Base-by-base conservation (phyloP, 1,140 invertebrate genomes). In the Heterodera schachtii region DNA sequence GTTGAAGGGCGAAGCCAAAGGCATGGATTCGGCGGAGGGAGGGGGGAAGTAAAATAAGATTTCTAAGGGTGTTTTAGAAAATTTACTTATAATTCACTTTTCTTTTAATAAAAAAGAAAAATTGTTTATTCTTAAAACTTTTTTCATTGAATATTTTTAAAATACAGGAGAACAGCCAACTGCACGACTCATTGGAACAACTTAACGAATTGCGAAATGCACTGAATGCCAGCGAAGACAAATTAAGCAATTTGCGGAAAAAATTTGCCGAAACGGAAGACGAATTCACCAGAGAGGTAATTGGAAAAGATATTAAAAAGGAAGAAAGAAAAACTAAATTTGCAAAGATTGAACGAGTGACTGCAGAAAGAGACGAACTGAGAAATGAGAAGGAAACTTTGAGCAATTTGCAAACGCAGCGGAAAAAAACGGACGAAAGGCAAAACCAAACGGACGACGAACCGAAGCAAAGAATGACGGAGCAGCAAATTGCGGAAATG, bases 181-280 rank as follows among this genome's bases (percentile, higher is more conserved):
- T 78, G 46, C 8, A 44, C 44, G 13, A 11, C 2, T 57, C 64
- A 19, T 21, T 81, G 49, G 3, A 9, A 44, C 44, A 73, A 4
- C 43, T 70, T 9, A 43, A 82, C 11, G 44, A 13, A 21, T 7
- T 81, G 64, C 46, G 70, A 11, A 21, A 82, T 31, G 60, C 73
- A 13, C 47, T 82, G 41, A 73, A 83, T 44, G 19, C 0, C 46
- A 82, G 79, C 57, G 52, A 82, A 2, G 69, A 57, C 4, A 60
- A 82, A 31, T 4, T 82, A 5, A 21, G 13, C 41, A 69, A 60
- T 21, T 69, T 82, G 5, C 3, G 73, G 8, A 66, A 79, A 57
- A 31, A 46, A 8, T 52, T 82, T 41, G n/a, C 47, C 41, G 43
- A 52, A 49, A 82, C 73, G 80, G 19, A 82, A 31, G 41, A 31